Conservation (phyloP, 1,140 invertebrate genomes). For the Papilio aristodemus region DNA sequence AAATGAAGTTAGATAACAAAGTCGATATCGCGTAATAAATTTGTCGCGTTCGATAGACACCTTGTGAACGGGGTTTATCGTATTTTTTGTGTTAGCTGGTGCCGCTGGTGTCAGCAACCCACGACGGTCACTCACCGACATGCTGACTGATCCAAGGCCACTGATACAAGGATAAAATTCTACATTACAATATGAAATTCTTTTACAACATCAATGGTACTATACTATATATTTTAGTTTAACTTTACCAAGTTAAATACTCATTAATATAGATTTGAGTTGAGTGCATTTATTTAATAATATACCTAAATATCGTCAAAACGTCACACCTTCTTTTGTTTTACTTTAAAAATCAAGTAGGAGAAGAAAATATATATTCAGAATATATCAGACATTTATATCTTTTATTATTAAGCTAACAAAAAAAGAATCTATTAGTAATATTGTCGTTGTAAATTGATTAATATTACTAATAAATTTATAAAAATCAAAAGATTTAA, state of each 20-base stretch:
- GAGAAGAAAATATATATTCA: no score
- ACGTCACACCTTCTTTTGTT: no score
- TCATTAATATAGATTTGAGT: no score
- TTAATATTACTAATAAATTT: not conserved
- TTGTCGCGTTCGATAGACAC: slow-evolving; percentile 12
- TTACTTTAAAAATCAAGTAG: no score
- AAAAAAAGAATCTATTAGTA: not conserved
- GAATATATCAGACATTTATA: no score
- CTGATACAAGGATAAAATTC: slow-evolving; percentile 30
- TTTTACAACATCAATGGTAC: no score
- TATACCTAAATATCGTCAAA: no score
- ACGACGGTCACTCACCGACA: slow-evolving; percentile 53
- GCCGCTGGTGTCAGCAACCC: slow-evolving; percentile 51
- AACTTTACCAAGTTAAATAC: no score
- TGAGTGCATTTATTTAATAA: no score
- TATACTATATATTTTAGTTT: no score
- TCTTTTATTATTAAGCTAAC: no score
- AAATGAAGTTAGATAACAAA: slow-evolving; percentile 8
- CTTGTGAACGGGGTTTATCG: slow-evolving; percentile 22
- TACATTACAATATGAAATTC: no score
- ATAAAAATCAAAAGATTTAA: not conserved
- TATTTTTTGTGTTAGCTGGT: slow-evolving; percentile 23
- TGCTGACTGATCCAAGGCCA: slow-evolving; percentile 49
- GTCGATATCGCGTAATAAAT: slow-evolving; percentile 13
- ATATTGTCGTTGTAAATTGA: not conserved